Conservation (phyloP, 2,113 vertebrate species). For the Embiotoca jacksoni region DNA sequence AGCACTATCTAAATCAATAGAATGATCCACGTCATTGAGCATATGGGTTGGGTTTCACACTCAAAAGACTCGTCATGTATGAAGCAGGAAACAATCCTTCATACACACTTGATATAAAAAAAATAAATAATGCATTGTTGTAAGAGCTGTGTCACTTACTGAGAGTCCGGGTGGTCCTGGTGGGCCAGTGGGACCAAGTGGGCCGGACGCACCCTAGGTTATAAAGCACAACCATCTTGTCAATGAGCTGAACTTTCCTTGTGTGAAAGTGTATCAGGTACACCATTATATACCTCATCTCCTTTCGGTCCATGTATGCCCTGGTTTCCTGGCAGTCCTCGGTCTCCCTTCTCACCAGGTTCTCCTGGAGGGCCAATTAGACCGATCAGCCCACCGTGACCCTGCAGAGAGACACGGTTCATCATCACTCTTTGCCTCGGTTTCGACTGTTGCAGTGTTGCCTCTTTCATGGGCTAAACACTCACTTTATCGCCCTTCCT, state of each 20-base stretch:
- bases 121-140: background rate
- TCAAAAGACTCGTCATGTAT: background rate
- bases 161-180: slow-evolving; percentile 87
- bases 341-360: slow-evolving; percentile 93
- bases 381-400: slow-evolving; percentile 90
- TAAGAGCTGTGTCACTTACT: slow-evolving; percentile 81
- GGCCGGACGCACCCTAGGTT: slow-evolving; percentile 79
- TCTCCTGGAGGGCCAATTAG: slow-evolving; percentile 92
- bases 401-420: slow-evolving; percentile 78
- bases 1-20: too few relatives aligned
- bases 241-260: background rate
- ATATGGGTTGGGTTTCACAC: background rate
- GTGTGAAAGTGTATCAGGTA: background rate
- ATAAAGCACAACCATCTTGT: slow-evolving; percentile 29
- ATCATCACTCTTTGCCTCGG: slow-evolving; percentile 26
- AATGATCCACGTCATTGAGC: background rate
- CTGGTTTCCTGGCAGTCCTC: slow-evolving; percentile 89
- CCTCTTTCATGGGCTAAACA: background rate
- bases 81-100: background rate
- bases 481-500: slow-evolving; percentile 92
- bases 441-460: background rate
- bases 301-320: slow-evolving; percentile 89
- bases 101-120: background rate
- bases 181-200: slow-evolving; percentile 63
- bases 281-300: slow-evolving; percentile 83